Evolutionary conservation across 2,797 vertebrate genomes (phyloP), one percentile per base, ranked within the genome.

Genomic region (Nannoperca australis): DNA sequence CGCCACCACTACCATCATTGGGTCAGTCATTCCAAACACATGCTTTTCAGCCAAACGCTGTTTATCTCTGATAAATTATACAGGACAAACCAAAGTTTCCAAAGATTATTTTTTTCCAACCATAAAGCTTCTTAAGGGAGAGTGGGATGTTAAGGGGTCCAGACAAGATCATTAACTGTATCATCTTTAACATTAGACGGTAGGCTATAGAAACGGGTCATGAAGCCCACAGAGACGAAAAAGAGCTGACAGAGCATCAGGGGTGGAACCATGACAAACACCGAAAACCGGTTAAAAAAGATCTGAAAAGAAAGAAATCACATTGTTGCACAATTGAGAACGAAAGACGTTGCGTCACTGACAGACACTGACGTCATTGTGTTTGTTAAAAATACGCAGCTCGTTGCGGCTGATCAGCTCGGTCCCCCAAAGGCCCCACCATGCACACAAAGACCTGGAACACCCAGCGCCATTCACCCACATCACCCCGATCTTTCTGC

Each of bases 331-430:
- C 60, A 66, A 51, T 69, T 20, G 55, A 64, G 55, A 77, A 66
- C 27, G 34, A 45, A 34, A 30, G 45, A n/a, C 74, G 58, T 88
- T 82, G 81, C 93, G 93, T 94, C 93, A 93, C 82, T 40, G 76
- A 75, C 76, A 87, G 81, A 88, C 86, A 86, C 80, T 92, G 89
- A 89, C 93, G 91, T 94, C 91, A 93, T 88, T 10, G 78, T 90
- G 86, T 88, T 85, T 83, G 91, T 91, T 88, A 91, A 91, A 82
- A 91, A 88, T 71, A 90, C 82, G 87, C 91, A 92, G 83, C 85
- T 90, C 88, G 88, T 92, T 94, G 93, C 92, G 88, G 87, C 83
- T 90, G 88, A 91, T 88, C 84, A n/a, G 78, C 75, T 70, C 42
- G 58, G 45, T 64, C 60, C 82, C 58, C 63, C 56, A 45, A 49